A percentile compares a stretch with the other conserved stretches of the same genome.
Conservation (phyloP, 64 coral and sea anemone genomes). For the Pachyseris speciosa region DNA sequence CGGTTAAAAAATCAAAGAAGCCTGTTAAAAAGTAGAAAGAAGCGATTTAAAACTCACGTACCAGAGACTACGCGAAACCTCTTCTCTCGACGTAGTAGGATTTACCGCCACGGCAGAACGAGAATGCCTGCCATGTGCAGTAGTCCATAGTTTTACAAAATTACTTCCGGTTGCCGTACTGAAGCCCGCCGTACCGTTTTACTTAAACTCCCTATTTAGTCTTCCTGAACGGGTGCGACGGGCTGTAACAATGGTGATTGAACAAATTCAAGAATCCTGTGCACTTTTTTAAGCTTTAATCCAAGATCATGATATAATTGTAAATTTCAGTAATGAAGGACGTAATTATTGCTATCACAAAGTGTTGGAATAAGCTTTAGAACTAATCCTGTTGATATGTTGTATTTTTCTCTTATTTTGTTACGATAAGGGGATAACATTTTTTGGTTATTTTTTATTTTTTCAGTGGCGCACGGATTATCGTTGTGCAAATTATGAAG, state of each 20-base stretch:
- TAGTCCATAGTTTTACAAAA: neutral
- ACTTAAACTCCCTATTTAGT: too few relatives aligned
- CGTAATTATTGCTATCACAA: neutral
- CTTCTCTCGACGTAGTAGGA: too few relatives aligned
- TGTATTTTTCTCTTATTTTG: neutral
- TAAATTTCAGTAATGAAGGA: conserved; percentile 16
- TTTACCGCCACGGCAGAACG: too few relatives aligned
- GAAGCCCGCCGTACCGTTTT: too few relatives aligned
- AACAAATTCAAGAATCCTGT: neutral
- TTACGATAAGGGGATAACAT: conserved; percentile 16
- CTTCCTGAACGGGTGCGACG: too few relatives aligned
- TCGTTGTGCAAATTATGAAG: neutral
- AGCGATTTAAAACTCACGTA: too few relatives aligned
- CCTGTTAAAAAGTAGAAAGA: too few relatives aligned
- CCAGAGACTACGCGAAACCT: too few relatives aligned
- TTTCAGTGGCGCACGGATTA: neutral
- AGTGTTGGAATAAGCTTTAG: neutral
- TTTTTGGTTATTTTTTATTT: neutral
- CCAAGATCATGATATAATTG: neutral
- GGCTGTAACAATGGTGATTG: too few relatives aligned
- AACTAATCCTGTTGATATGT: neutral
- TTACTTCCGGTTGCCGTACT: too few relatives aligned
- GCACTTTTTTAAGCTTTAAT: neutral
- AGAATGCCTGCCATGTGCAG: too few relatives aligned
- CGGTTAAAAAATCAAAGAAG: too few relatives aligned